Conservation (phyloP, 2,888 invertebrate species). For the Callimorpha dominula region DNA sequence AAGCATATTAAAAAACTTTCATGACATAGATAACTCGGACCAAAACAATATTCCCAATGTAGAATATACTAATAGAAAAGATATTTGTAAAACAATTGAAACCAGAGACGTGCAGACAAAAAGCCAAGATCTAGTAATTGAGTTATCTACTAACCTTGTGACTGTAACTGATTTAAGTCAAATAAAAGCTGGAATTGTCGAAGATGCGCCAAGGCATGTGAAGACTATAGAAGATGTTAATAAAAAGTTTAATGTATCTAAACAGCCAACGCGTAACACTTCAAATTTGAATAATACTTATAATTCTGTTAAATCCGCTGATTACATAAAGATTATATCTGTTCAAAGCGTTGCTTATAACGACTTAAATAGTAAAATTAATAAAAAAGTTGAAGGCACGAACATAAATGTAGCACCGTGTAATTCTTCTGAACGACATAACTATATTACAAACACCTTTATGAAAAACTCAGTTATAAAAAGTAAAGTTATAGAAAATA, state of each 20-base stretch:
- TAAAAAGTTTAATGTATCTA: not conserved
- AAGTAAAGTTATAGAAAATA: not conserved
- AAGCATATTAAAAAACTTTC: constrained; percentile 40
- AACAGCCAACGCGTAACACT: not conserved
- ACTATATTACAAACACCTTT: not conserved
- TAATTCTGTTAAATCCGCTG: not conserved
- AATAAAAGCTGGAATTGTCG: not conserved
- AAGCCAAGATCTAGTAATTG: not conserved
- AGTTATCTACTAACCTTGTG: not conserved
- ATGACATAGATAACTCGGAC: not conserved
- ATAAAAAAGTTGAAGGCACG: not conserved
- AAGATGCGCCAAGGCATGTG: not conserved
- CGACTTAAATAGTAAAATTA: not conserved
- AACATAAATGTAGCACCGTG: not conserved
- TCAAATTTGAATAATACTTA: not conserved
- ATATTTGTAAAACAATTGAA: not conserved
- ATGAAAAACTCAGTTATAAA: not conserved
- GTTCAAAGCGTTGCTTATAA: not conserved
- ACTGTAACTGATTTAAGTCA: no score
- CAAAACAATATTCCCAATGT: not conserved
- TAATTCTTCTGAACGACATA: not conserved
- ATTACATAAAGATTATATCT: not conserved
- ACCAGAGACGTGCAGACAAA: not conserved
- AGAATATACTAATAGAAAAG: not conserved
- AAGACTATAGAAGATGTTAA: not conserved